These are phyloP conservation scores for Tetrax tetrax DNA, from an alignment of 2,113 vertebrate species.

Conservation along the genomic window DNA sequence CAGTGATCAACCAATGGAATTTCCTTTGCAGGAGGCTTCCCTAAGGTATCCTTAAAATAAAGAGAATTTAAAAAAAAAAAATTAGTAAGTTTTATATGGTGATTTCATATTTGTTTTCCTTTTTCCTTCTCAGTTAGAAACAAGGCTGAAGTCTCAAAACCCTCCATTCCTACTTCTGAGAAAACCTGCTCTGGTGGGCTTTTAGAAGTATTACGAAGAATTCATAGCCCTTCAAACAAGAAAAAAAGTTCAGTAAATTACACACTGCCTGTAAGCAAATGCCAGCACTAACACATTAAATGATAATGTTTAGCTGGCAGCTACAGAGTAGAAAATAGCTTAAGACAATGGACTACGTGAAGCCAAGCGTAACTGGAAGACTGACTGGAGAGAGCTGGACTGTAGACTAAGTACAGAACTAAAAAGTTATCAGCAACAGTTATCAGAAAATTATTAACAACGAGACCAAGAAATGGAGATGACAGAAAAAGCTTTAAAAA, in stretches of 20 bases:
- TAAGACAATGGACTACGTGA: conserved; percentile 30
- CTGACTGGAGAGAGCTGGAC: conserved; percentile 11
- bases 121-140: background rate
- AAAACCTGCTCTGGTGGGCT: conserved; percentile 20
- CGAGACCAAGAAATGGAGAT: background rate
- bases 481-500: background rate
- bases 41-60: conserved; percentile 88
- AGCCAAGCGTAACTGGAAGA: conserved; percentile 36
- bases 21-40: conserved; percentile 91
- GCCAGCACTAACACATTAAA: conserved; percentile 44
- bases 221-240: background rate
- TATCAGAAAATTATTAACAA: conserved; percentile 14
- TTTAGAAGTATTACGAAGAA: conserved; percentile 21
- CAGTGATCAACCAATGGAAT: conserved; percentile 94
- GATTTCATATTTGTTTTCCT: background rate
- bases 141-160: background rate
- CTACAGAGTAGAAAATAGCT: conserved; percentile 36
- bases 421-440: background rate
- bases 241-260: conserved; percentile 32
- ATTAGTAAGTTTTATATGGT: background rate
- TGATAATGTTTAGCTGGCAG: conserved; percentile 52
- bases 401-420: background rate
- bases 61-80: background rate
- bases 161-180: background rate
- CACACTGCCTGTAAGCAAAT: conserved; percentile 22